Evolutionary conservation across 2,113 vertebrate genomes (phyloP).

Genomic region (Meriones unguiculatus): DNA sequence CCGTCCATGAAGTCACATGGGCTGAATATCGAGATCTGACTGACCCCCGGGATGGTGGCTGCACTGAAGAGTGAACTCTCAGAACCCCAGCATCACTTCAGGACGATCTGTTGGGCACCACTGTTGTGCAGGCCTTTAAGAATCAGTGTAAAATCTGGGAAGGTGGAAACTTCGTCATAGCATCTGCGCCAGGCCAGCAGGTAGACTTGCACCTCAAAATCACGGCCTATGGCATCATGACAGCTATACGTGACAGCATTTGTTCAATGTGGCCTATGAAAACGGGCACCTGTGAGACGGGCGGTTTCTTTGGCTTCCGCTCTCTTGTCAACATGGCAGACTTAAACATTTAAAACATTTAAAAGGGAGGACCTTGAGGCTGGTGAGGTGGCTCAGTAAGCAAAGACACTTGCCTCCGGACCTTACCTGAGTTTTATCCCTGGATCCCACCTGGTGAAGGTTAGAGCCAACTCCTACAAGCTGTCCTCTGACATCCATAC

Average conservation of each 20-base stretch:
- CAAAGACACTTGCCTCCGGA: not conserved
- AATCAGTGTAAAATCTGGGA: not conserved
- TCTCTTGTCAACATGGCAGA: not conserved
- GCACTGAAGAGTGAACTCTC: accelerated
- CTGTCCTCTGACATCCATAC: not conserved
- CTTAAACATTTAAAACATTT: too few relatives aligned
- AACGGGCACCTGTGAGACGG: not conserved
- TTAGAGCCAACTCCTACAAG: not conserved
- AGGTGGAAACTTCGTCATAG: not conserved
- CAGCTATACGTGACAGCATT: not conserved
- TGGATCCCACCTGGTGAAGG: not conserved
- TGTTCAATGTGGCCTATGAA: not conserved
- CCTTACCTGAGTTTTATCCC: not conserved
- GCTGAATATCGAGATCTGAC: too few relatives aligned
- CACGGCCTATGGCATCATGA: accelerated
- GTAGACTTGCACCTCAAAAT: not conserved
- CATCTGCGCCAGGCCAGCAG: not conserved
- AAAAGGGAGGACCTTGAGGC: not conserved
- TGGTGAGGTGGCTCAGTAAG: not conserved
- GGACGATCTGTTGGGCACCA: not conserved
- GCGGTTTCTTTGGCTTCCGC: not conserved
- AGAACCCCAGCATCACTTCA: accelerated
- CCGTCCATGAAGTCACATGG: not conserved
- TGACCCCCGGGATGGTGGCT: not conserved
- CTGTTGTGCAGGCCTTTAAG: not conserved